Conservation (phyloP, 2,113 vertebrate genomes). For the Plotosus lineatus region DNA sequence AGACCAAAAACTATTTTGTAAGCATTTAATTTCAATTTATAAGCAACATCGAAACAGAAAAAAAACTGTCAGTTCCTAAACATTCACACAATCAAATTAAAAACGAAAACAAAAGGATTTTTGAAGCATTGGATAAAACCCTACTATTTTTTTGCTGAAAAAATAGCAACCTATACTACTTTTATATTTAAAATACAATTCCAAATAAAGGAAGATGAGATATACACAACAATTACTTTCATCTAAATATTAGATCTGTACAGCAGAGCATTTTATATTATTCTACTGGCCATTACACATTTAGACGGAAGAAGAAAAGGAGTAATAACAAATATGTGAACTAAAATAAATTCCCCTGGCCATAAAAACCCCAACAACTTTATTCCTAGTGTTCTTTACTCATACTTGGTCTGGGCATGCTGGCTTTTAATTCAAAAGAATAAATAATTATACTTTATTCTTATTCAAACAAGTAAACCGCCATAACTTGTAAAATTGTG, state of each 20-base stretch:
- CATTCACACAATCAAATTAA: slow-evolving; percentile 66
- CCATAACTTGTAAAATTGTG: slow-evolving; percentile 36
- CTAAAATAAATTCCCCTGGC: slow-evolving; percentile 68
- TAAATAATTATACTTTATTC: slow-evolving; percentile 9
- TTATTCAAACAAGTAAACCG: slow-evolving; percentile 23
- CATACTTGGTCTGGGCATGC: slow-evolving; percentile 65
- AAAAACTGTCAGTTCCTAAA: background rate
- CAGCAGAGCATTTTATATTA: slow-evolving; percentile 69
- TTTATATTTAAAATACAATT: slow-evolving; percentile 85
- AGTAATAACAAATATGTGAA: slow-evolving; percentile 56
- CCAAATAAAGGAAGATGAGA: slow-evolving; percentile 80
- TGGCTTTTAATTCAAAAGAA: slow-evolving; percentile 42
- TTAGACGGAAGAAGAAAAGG: slow-evolving; percentile 58
- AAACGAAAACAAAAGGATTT: slow-evolving; percentile 58
- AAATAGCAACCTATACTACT: slow-evolving; percentile 86
- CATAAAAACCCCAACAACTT: slow-evolving; percentile 26
- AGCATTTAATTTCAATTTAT: slow-evolving; percentile 73
- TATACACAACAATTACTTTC: slow-evolving; percentile 83
- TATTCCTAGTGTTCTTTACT: slow-evolving; percentile 49
- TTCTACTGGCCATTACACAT: slow-evolving; percentile 73
- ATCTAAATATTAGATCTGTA: slow-evolving; percentile 78
- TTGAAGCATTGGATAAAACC: slow-evolving; percentile 69
- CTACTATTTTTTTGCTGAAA: slow-evolving; percentile 77
- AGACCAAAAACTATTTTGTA: slow-evolving; percentile 54
- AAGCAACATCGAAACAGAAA: slow-evolving; percentile 70